A percentile compares a stretch with the other conserved stretches of the same genome.
phyloP scores from a whole-genome alignment of 2,113 vertebrate genomes.

The Trichomycterus rosablanca region DNA sequence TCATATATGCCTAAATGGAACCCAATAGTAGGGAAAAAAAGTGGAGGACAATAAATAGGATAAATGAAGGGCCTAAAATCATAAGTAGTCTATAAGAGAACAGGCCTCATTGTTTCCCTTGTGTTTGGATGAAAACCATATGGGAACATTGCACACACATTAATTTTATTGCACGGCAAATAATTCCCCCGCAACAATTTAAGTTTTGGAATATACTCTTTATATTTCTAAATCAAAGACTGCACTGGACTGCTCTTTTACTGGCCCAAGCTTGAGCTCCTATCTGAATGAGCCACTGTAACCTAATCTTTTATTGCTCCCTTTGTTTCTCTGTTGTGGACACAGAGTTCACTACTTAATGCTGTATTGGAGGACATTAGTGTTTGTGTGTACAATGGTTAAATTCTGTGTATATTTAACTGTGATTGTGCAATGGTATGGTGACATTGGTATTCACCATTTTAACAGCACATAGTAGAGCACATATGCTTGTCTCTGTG shows the following conservation, averaged over 20 bases:
- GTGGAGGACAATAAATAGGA: slow-evolving; percentile 34
- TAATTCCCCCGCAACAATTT: slow-evolving; percentile 39
- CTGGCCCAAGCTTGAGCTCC: slow-evolving; percentile 43
- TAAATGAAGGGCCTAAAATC: slow-evolving; percentile 30
- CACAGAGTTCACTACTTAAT: slow-evolving; percentile 37
- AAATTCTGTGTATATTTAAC: background rate
- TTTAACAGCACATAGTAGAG: too few relatives aligned
- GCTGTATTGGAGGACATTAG: slow-evolving; percentile 33
- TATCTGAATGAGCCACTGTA: slow-evolving; percentile 50
- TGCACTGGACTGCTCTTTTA: slow-evolving; percentile 30
- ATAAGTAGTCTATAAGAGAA: slow-evolving; percentile 40
- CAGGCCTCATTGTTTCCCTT: slow-evolving; percentile 53
- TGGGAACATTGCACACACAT: slow-evolving; percentile 14
- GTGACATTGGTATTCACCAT: too few relatives aligned
- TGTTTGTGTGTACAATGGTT: slow-evolving; percentile 44
- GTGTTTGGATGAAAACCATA: slow-evolving; percentile 50
- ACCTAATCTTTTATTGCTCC: slow-evolving; percentile 56
- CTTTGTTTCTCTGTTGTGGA: slow-evolving; percentile 55
- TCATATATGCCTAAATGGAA: too few relatives aligned
- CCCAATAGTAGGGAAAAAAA: slow-evolving; percentile 7
- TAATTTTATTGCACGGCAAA: slow-evolving; percentile 5
- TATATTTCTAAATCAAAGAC: slow-evolving; percentile 58
- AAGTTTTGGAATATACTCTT: slow-evolving; percentile 49
- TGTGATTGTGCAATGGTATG: too few relatives aligned
- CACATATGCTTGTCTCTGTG: too few relatives aligned